Evolutionary conservation across 2,888 invertebrate species (phyloP), one percentile per base, ranked within the genome.

Genomic region (Cheilosia soror): DNA sequence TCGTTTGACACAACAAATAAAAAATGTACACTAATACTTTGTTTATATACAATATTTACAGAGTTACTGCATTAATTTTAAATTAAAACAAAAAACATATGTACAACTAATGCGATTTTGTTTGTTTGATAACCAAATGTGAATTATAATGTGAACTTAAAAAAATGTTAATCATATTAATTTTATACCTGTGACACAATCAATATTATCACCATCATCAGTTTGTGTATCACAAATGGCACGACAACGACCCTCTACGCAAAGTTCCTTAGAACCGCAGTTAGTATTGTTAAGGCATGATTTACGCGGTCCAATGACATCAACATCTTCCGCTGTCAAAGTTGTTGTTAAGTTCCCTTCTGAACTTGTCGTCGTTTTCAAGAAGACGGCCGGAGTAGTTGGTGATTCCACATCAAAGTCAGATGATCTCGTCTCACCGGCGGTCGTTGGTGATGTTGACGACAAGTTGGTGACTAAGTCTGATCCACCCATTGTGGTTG

Each of bases 231-330:
- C 89, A 87, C 88, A 88, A 87, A 87, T 90, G 91, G 91, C 94
- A 87, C 90, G 92, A 92, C 95, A 95, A 89, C 92, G 92, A 89
- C 93, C 93, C 89, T 93, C 92, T 88, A 93, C 92, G 91, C 95
- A 95, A 87, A 93, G 93, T 92, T 95, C 94, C 88, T 93, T 93
- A 88, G 93, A 91, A 88, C 93, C 93, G 91, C 95, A 95, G 90
- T 95, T 94, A 89, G 92, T 92, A 91, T 94, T 93, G 89, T 92
- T 92, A 88, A 92, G 92, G 93, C 95, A 95, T 89, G 92, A 89
- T 89, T 90, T 92, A 89, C 89, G 91, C 90, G 92, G 91, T 89
- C 88, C 89, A 88, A 88, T 89, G 51, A 77, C 80, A 66, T 44
- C 69, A 33, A 58, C 75, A 87, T 88, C 88, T 78, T 89, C 90